Percentiles rank a stretch among this genome's conserved stretches.
Conservation (phyloP, 1,140 invertebrate genomes). For the Zophobas atratus region DNA sequence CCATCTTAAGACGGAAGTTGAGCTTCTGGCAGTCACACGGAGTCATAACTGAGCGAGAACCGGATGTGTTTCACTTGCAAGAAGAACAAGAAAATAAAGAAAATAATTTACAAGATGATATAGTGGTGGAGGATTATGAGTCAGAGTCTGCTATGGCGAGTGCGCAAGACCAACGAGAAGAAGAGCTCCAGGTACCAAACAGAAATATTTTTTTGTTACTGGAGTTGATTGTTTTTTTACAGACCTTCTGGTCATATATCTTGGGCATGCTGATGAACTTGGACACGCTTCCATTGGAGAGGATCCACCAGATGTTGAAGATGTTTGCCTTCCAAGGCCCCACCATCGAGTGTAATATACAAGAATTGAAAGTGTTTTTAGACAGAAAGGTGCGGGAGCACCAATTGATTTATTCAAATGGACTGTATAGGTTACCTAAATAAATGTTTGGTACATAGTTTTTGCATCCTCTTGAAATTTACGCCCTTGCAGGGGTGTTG, state of each 20-base stretch:
- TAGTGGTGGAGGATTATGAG: conserved; percentile 92
- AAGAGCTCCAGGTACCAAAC: conserved; percentile 84
- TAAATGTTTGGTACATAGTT: conserved; percentile 17
- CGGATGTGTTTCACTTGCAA: conserved; percentile 84
- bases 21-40: conserved; percentile 94
- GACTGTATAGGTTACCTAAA: conserved; percentile 91
- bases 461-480: neutral
- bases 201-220: neutral
- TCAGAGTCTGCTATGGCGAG: conserved; percentile 94
- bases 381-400: conserved; percentile 95
- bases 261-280: conserved; percentile 97
- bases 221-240: conserved; percentile 57
- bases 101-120: conserved; percentile 71
- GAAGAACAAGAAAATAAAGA: conserved; percentile 78
- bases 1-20: conserved; percentile 87
- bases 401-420: conserved; percentile 86
- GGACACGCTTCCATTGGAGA: conserved; percentile 91
- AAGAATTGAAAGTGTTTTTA: conserved; percentile 91
- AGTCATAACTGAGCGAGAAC: conserved; percentile 81
- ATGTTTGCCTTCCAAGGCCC: conserved; percentile 96
- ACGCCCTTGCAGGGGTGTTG: no score
- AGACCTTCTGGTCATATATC: conserved; percentile 96
- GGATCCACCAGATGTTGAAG: conserved; percentile 97
- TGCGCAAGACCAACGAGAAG: conserved; percentile 92
- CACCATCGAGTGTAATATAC: conserved; percentile 87